Evolutionary conservation across 2,888 invertebrate species (phyloP).

Genomic region (Tetanocera ferruginea): DNA sequence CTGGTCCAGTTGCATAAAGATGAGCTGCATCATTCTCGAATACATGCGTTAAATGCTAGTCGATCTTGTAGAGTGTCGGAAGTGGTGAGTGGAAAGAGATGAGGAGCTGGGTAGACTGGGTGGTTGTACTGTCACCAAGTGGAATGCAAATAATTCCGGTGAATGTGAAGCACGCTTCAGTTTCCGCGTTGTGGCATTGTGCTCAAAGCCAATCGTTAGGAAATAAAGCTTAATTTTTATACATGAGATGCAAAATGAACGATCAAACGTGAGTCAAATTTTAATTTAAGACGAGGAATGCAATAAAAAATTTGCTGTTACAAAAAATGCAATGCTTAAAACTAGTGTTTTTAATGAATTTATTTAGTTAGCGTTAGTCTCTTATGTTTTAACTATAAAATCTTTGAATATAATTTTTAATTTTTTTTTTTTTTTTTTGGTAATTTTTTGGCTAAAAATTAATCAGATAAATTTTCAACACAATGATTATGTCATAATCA

Average conservation of each 20-base stretch:
- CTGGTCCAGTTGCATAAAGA: slow-evolving; percentile 23
- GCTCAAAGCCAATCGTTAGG: too few relatives aligned
- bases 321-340: too few relatives aligned
- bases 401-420: too few relatives aligned
- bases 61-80: not conserved
- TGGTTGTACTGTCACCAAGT: not conserved
- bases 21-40: not conserved
- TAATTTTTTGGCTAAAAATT: too few relatives aligned
- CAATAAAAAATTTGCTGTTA: not conserved
- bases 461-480: too few relatives aligned
- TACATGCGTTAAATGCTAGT: slow-evolving; percentile 2
- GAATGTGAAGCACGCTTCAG: not conserved
- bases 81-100: not conserved
- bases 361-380: too few relatives aligned
- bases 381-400: too few relatives aligned
- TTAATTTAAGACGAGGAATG: not conserved
- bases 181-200: not conserved
- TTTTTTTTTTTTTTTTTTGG: too few relatives aligned
- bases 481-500: too few relatives aligned
- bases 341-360: too few relatives aligned
- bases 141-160: slow-evolving; percentile 12
- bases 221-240: too few relatives aligned
- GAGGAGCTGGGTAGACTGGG: not conserved
- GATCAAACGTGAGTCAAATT: not conserved
- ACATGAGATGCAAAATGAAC: too few relatives aligned